Conservation (phyloP, 2,113 vertebrate species). For the Pelecanus crispus region DNA sequence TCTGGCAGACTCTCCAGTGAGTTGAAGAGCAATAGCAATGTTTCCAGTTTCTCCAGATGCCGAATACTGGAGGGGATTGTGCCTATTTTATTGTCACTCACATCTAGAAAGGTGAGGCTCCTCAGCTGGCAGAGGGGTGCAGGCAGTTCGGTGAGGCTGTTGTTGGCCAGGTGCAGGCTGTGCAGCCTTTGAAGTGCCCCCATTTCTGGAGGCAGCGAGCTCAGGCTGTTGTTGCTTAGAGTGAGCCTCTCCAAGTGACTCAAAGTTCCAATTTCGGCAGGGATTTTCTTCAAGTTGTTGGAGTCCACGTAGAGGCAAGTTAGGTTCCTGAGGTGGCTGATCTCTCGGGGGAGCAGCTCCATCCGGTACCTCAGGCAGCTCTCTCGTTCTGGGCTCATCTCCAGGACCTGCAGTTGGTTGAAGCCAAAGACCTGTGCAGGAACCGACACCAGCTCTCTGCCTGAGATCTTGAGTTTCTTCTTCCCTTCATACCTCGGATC, state of each 20-base stretch:
- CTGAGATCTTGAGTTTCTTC: conserved; percentile 55
- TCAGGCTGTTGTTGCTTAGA: conserved; percentile 61
- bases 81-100: conserved; percentile 54
- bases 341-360: conserved; percentile 39
- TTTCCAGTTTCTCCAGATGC: conserved; percentile 47
- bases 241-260: conserved; percentile 45
- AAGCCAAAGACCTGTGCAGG: conserved; percentile 23
- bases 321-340: conserved; percentile 24
- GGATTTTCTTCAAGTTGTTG: conserved; percentile 55
- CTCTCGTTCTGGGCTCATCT: conserved; percentile 62
- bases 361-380: conserved; percentile 47
- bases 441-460: conserved; percentile 17
- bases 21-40: conserved; percentile 43
- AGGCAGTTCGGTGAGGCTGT: conserved; percentile 17
- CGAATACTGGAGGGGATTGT: conserved; percentile 10
- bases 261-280: conserved; percentile 36
- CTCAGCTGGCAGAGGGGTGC: conserved; percentile 42
- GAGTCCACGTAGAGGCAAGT: conserved; percentile 54
- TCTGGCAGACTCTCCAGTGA: background rate
- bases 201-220: conserved; percentile 2
- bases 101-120: conserved; percentile 52
- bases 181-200: conserved; percentile 41
- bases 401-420: conserved; percentile 51
- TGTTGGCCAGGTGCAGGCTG: conserved; percentile 66
- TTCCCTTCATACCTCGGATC: background rate